phyloP scores from a whole-genome alignment of 2,888 invertebrate genomes.

The Oasisia sp. region DNA sequence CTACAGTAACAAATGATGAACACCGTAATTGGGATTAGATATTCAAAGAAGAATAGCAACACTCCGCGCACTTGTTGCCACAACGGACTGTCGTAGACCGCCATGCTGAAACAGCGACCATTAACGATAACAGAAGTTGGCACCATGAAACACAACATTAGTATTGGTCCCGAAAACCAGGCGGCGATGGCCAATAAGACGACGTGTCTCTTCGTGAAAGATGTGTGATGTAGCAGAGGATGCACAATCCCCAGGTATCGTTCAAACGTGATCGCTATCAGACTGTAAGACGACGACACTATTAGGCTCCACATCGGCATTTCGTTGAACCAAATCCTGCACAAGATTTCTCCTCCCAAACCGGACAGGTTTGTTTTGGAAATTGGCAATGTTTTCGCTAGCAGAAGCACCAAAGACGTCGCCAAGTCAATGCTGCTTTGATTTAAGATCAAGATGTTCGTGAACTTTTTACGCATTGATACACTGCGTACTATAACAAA shows the following conservation, averaged over 20 bases:
- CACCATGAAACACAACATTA: conserved; percentile 28
- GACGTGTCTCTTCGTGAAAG: background rate
- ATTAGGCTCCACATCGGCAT: conserved; percentile 31
- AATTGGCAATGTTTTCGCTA: conserved; percentile 14
- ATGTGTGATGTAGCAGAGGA: too few species aligned
- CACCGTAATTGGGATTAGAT: background rate
- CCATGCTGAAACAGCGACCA: background rate
- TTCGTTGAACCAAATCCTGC: conserved; percentile 32
- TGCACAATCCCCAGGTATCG: too few species aligned
- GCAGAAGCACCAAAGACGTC: conserved; percentile 33
- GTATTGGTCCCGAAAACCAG: conserved; percentile 28
- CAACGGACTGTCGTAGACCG: background rate
- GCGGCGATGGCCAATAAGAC: conserved; percentile 21
- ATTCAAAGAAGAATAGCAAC: background rate
- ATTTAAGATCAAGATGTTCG: conserved; percentile 38
- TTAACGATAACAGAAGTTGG: conserved; percentile 26
- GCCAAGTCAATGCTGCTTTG: conserved; percentile 36
- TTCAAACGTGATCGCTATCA: too few species aligned
- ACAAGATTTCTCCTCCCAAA: conserved; percentile 20
- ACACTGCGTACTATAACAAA: conserved; percentile 31
- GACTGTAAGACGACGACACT: conserved; percentile 34
- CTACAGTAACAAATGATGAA: background rate
- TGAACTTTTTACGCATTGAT: conserved; percentile 30
- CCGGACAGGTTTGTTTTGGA: background rate
- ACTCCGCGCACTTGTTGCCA: background rate